Evolutionary conservation across 2,888 invertebrate genomes (phyloP).

Genomic region (Ctenicera cuprea): DNA sequence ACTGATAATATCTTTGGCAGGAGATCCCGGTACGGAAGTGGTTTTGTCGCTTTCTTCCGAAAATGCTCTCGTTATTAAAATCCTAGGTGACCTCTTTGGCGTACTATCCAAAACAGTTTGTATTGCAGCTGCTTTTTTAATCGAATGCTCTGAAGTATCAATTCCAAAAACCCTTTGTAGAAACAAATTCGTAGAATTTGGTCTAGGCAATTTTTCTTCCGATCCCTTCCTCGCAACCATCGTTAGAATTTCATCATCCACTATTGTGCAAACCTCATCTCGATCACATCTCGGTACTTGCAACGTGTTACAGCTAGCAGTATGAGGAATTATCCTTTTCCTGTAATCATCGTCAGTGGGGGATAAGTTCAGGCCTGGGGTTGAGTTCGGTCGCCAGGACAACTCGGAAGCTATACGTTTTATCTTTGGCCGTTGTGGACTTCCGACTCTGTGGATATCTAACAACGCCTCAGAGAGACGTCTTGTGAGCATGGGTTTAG

Average conservation of each 20-base stretch:
- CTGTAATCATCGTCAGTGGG: conserved; percentile 70
- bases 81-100: conserved; percentile 77
- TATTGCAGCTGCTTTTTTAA: conserved; percentile 60
- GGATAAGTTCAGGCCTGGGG: conserved; percentile 65
- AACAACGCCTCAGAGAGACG: conserved; percentile 76
- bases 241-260: conserved; percentile 67
- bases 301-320: conserved; percentile 82
- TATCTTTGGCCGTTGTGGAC: conserved; percentile 68
- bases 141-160: conserved; percentile 66
- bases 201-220: conserved; percentile 67
- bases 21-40: conserved; percentile 72
- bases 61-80: conserved; percentile 83
- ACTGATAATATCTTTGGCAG: conserved; percentile 65
- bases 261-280: conserved; percentile 65
- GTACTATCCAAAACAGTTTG: conserved; percentile 65
- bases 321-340: conserved; percentile 73
- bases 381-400: conserved; percentile 74
- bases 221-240: conserved; percentile 67
- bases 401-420: conserved; percentile 74
- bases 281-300: conserved; percentile 77
- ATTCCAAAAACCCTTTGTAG: conserved; percentile 77
- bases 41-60: conserved; percentile 82
- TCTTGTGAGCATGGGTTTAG: conserved; percentile 74
- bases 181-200: conserved; percentile 77
- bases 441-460: conserved; percentile 69